Evolutionary conservation across 1,140 invertebrate genomes (phyloP).

Genomic region (Micrasema longulum): DNA sequence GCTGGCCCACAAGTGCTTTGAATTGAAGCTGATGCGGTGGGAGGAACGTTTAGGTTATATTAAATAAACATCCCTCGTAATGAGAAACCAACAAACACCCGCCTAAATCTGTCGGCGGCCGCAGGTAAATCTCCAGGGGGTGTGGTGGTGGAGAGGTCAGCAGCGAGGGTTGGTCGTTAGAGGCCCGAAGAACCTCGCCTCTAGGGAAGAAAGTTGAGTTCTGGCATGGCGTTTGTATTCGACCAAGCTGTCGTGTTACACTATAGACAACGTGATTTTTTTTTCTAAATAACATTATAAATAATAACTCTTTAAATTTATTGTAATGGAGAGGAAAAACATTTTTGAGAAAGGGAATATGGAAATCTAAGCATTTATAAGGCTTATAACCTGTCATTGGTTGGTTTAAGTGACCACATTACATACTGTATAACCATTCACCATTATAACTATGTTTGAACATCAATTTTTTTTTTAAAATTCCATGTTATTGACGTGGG

Average conservation of each 20-base stretch:
- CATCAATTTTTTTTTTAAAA: no score
- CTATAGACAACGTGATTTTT: no score
- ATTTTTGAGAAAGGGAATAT: no score
- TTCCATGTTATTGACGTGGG: no score
- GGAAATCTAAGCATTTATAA: no score
- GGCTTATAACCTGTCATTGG: no score
- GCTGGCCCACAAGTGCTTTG: constrained; percentile 28
- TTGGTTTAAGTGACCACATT: no score
- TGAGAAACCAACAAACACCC: constrained; percentile 53
- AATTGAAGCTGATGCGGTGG: constrained; percentile 14
- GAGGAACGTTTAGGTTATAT: constrained; percentile 50
- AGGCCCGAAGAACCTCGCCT: constrained; percentile 23
- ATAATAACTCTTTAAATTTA: no score
- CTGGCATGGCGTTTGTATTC: constrained; percentile 15
- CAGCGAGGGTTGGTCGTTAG: background rate
- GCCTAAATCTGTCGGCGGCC: constrained; percentile 47
- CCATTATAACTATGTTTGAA: no score
- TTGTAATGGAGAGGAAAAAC: no score
- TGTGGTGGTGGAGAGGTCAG: constrained; percentile 43
- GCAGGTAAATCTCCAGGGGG: constrained; percentile 49
- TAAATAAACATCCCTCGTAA: constrained; percentile 53
- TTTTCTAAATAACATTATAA: background rate
- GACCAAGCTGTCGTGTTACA: no score
- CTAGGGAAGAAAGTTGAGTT: background rate
- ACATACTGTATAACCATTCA: no score